Percentiles rank a stretch among this genome's conserved stretches.
Evolutionary conservation across 2,797 vertebrate genomes (phyloP).

Genomic region (Aselliscus stoliczkanus): DNA sequence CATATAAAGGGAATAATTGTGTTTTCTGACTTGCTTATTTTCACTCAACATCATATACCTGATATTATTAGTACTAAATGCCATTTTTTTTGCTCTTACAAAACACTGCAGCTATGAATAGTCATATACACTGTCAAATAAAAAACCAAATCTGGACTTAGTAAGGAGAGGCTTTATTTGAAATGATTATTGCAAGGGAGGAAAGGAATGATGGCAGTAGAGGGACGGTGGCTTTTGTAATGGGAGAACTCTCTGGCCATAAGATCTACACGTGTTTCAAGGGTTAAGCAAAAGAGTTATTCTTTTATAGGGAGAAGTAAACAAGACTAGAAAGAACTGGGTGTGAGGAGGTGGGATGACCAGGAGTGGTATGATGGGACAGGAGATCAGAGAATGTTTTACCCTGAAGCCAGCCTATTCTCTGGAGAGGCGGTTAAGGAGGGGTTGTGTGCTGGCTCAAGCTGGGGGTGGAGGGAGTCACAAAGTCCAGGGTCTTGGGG

Average conservation of each 20-base stretch:
- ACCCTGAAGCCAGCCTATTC: not conserved
- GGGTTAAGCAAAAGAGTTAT: not conserved
- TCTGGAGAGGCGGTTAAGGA: not conserved
- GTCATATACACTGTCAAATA: not conserved
- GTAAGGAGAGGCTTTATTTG: not conserved
- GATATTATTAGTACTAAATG: not conserved
- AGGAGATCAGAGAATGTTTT: not conserved
- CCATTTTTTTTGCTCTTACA: not conserved
- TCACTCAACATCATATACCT: not conserved
- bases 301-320: not conserved
- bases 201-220: not conserved
- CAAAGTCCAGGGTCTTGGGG: not conserved
- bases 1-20: not conserved
- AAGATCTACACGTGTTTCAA: not conserved
- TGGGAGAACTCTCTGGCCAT: not conserved
- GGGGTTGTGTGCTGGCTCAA: not conserved
- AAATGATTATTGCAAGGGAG: not conserved
- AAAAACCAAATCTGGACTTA: not conserved
- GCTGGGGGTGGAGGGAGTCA: not conserved
- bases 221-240: not conserved
- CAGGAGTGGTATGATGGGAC: not conserved
- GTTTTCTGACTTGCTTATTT: not conserved
- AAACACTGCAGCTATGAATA: not conserved
- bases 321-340: not conserved
- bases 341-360: not conserved